These are phyloP conservation scores for Aptenodytes forsteri DNA, from an alignment of 2,113 vertebrate species.

Conservation along the genomic window DNA sequence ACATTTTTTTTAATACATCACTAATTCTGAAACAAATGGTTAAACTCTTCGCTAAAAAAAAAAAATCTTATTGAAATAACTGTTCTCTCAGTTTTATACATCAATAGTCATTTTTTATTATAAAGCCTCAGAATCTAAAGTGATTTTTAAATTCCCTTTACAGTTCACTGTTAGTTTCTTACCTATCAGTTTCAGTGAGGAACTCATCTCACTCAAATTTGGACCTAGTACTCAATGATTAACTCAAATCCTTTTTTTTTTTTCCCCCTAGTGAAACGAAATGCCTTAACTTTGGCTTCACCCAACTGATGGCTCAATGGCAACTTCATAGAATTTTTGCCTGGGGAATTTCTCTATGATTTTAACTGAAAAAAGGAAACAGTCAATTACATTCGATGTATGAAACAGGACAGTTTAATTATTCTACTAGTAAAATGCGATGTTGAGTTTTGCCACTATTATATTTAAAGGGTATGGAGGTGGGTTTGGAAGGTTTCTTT, in stretches of 20 bases:
- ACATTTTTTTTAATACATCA: neutral
- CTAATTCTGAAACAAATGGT: neutral
- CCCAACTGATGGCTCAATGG: neutral
- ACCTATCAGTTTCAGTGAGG: neutral
- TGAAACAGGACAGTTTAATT: neutral
- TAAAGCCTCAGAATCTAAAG: neutral
- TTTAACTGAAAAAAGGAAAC: neutral
- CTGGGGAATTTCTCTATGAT: neutral
- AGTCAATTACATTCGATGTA: neutral
- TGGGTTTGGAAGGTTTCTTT: neutral
- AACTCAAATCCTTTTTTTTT: neutral
- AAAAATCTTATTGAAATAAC: neutral
- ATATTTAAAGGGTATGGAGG: neutral
- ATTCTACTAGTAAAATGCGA: neutral
- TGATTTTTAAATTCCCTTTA: neutral
- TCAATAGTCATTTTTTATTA: neutral
- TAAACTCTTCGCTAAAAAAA: neutral
- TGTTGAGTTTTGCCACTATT: neutral
- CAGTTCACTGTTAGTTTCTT: neutral
- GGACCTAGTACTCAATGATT: neutral
- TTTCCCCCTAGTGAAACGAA: neutral
- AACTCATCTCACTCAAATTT: neutral
- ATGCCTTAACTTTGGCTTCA: neutral
- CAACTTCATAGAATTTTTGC: neutral
- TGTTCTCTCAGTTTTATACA: neutral